Base-by-base conservation (phyloP, 2,113 vertebrate genomes). In the Channa maculata region DNA sequence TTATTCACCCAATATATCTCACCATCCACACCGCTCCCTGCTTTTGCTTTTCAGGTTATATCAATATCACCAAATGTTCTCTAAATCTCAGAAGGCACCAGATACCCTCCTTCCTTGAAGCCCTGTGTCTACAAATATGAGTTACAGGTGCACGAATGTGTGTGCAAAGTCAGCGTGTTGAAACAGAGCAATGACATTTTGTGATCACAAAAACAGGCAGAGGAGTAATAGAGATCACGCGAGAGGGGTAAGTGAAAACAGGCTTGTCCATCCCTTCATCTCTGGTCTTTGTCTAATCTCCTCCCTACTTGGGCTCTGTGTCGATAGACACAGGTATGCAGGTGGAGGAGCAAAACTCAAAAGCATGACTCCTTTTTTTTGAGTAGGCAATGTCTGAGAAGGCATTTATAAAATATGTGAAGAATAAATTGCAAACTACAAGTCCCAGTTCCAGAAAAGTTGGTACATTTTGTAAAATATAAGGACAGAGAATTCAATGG, bases 161-260 rank as follows among this genome's bases (percentile, higher is more conserved):
- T 24, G 55, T 69, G 65, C 51, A 71, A 67, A 80, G 43, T 76
- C 85, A 64, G 68, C 2, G 2, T 49, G 41, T 66, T 76, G 46
- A 50, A 60, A 53, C 33, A 41, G 36, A 77, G 46, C 49, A 8
- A 59, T 59, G 78, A 65, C 65, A 76, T 49, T 44, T 61, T 63
- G 65, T 79, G 86, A 84, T 83, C 63, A 85, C 73, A 80, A 77
- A 72, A 86, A 45, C 75, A 82, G 76, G 55, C 65, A 53, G 39
- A 24, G 15, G 55, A 67, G 43, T 59, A 59, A 78, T 46, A 51
- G 69, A 77, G 60, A 68, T 67, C 10, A 0, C 15, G 46, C 15
- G 55, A 55, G 71, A n/a, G 52, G 58, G 65, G 60, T 43, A 60
- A 76, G 39, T 53, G 38, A 77, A 74, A 80, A n/a, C 72, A 66